A percentile compares a stretch with the other conserved stretches of the same genome.
Evolutionary conservation across 2,888 invertebrate genomes (phyloP).

Genomic region (Salpingus planirostris): DNA sequence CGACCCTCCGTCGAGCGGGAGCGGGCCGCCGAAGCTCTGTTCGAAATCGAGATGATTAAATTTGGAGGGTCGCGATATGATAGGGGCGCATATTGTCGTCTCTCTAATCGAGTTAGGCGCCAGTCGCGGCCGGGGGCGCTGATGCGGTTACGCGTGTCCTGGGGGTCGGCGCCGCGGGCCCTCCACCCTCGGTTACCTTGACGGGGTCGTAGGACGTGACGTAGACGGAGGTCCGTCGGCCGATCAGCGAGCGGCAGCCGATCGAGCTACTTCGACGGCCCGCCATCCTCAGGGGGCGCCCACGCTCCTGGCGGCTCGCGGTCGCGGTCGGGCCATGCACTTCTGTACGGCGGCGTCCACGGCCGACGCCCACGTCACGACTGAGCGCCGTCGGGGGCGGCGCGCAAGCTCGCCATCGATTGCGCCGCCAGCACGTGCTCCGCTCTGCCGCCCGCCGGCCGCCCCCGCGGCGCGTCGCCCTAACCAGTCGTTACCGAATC

Average conservation of each 20-base stretch:
- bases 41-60: too few species aligned
- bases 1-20: too few species aligned
- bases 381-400: conserved; percentile 20
- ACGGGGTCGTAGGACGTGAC: conserved; percentile 56
- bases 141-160: background rate
- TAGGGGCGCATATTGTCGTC: too few species aligned
- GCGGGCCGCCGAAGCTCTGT: too few species aligned
- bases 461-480: too few species aligned
- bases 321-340: conserved; percentile 26
- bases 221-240: conserved; percentile 57
- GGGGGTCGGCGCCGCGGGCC: too few species aligned
- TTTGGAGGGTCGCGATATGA: too few species aligned
- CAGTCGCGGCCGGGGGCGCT: background rate
- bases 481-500: too few species aligned
- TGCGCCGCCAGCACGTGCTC: conserved; percentile 28
- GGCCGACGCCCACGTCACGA: conserved; percentile 29
- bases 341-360: conserved; percentile 21
- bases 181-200: conserved; percentile 44
- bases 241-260: conserved; percentile 56
- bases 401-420: conserved; percentile 29
- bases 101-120: too few species aligned
- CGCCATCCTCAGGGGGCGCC: conserved; percentile 40
- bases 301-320: conserved; percentile 24
- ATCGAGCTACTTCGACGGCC: conserved; percentile 59
- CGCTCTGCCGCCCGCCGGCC: too few species aligned